These are phyloP conservation scores for Apeira syringaria DNA, from an alignment of 2,888 invertebrate species.

Conservation along the genomic window DNA sequence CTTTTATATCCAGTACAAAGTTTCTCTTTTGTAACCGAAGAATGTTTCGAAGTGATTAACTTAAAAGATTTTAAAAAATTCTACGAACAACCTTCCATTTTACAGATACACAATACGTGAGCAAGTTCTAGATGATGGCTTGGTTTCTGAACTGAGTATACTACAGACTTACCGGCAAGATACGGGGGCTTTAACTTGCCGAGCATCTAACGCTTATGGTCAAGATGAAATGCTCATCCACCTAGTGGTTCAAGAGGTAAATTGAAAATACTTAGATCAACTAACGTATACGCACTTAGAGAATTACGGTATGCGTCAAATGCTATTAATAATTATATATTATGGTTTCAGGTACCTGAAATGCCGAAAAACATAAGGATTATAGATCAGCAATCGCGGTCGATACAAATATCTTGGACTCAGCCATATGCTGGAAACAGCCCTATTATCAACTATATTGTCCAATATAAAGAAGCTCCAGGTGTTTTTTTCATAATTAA, in stretches of 20 bases:
- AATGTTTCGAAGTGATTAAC: not conserved
- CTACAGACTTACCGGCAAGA: conserved; percentile 93
- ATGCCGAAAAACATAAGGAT: conserved; percentile 94
- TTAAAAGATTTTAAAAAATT: not conserved
- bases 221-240: conserved; percentile 96
- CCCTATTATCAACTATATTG: conserved; percentile 93
- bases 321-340: not conserved
- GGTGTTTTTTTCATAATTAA: conserved; percentile 65
- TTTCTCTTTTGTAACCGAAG: conserved; percentile 1
- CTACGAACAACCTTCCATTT: too few relatives aligned
- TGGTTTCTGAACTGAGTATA: conserved; percentile 93
- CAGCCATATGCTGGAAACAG: conserved; percentile 95
- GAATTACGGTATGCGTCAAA: too few relatives aligned
- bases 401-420: conserved; percentile 94
- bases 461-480: conserved; percentile 94
- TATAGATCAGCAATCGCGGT: conserved; percentile 92
- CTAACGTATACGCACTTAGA: too few relatives aligned
- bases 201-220: conserved; percentile 94
- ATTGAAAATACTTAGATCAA: not conserved
- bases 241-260: conserved; percentile 93
- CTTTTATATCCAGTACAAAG: conserved; percentile 8
- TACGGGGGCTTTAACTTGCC: conserved; percentile 94
- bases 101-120: conserved; percentile 88
- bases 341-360: conserved; percentile 89
- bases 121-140: conserved; percentile 90